phyloP scores from a whole-genome alignment of 2,888 invertebrate species.

The Polyploca ridens region DNA sequence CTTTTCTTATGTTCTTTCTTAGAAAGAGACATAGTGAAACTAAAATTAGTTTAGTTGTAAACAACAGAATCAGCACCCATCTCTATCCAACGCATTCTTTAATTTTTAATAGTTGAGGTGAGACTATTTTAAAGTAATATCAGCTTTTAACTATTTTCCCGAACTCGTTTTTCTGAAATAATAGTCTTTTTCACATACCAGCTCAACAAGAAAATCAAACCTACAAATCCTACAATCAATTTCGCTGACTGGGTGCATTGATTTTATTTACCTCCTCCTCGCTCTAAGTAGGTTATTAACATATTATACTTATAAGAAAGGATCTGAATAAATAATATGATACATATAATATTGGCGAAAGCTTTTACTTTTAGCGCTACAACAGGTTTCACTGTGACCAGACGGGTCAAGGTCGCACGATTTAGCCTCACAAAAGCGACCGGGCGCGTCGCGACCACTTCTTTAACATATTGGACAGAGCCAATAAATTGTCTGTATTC shows the following conservation, averaged over 20 bases:
- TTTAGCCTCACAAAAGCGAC: slow-evolving; percentile 60
- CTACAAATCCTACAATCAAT: not conserved
- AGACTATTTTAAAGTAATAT: no score
- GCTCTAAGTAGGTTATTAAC: not conserved
- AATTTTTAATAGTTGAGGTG: no score
- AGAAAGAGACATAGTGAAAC: no score
- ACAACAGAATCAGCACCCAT: no score
- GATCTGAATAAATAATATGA: slow-evolving; percentile 19
- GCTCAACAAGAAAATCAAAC: no score
- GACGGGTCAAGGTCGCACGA: slow-evolving; percentile 71
- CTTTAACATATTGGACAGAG: slow-evolving; percentile 45
- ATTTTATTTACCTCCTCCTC: not conserved
- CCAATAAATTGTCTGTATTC: slow-evolving; percentile 62
- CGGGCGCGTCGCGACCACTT: slow-evolving; percentile 53
- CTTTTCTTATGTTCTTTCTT: no score
- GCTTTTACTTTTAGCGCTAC: slow-evolving; percentile 74
- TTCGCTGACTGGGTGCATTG: not conserved
- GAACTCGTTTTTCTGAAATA: no score
- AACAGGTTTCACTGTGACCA: slow-evolving; percentile 69
- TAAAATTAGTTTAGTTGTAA: no score
- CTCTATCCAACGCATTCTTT: no score
- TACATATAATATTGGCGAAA: slow-evolving; percentile 60
- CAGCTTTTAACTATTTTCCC: no score
- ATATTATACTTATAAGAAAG: no score
- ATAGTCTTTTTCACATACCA: no score